A percentile compares a stretch with the other conserved stretches of the same genome.
Evolutionary conservation across 2,888 invertebrate genomes (phyloP).

Genomic region (Platycheirus rosarum): DNA sequence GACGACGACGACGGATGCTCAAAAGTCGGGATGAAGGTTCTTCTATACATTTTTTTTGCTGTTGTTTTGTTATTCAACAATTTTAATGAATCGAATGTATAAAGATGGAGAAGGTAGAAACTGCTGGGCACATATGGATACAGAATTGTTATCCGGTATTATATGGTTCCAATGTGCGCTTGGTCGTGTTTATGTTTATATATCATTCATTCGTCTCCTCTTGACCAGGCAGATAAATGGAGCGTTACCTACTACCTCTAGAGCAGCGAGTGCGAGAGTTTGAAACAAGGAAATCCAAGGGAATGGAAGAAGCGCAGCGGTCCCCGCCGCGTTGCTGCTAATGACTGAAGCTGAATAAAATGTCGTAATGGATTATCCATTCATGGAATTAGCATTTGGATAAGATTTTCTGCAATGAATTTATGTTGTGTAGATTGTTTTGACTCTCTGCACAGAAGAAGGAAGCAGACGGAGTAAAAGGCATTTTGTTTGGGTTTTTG

Average conservation of each 20-base stretch:
- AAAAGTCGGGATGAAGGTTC: slow-evolving; percentile 55
- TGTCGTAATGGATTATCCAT: slow-evolving; percentile 68
- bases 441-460: slow-evolving; percentile 1
- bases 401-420: slow-evolving; percentile 49
- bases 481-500: slow-evolving; percentile 13
- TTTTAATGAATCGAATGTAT: slow-evolving; percentile 64
- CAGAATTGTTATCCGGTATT: slow-evolving; percentile 59
- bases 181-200: slow-evolving; percentile 64
- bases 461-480: background rate
- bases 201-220: slow-evolving; percentile 55
- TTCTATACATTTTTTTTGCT: slow-evolving; percentile 12
- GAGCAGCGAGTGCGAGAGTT: no score
- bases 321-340: background rate
- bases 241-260: slow-evolving; percentile 27
- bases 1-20: slow-evolving; percentile 38
- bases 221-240: slow-evolving; percentile 49
- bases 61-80: slow-evolving; percentile 31
- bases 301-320: background rate
- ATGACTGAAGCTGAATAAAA: slow-evolving; percentile 52
- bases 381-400: slow-evolving; percentile 64
- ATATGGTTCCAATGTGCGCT: slow-evolving; percentile 47
- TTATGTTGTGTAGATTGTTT: slow-evolving; percentile 42
- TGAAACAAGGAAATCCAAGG: background rate
- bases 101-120: slow-evolving; percentile 39
- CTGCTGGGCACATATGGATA: slow-evolving; percentile 58